Base-by-base conservation (phyloP, 2,113 vertebrate genomes). In the Electrona antarctica region DNA sequence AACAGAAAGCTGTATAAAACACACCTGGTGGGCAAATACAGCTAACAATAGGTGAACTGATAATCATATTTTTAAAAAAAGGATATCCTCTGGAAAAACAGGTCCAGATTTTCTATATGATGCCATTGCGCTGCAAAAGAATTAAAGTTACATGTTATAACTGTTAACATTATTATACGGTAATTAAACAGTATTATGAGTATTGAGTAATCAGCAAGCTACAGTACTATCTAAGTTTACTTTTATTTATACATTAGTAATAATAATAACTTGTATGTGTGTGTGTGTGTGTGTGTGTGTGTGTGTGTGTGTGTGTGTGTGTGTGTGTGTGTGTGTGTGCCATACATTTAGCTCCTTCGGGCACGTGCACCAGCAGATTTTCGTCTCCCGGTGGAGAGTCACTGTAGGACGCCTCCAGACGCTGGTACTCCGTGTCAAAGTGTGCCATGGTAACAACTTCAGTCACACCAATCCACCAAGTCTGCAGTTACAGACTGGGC, bases 11-110 rank as follows among this genome's bases (percentile, higher is more conserved):
- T 57, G 55, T 21, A 57, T 41, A 45, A 9, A 59, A 2, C 2
- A 55, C 6, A 3, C 4, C 5, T 54, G 52, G 12, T 12, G 10
- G 10, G 12, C 7, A 54, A 54, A 12, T 54, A n/a, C 52, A 54
- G 14, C 54, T 14, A 9, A 14, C n/a, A n/a, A 56, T 11, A 41
- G 33, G 33, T 41, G 33, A 41, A 41, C 7, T 8, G 14, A 5
- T 15, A 57, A 9, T 29, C 9, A 29, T 29, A 10, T 7, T 3
- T 29, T 7, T 59, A 10, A 48, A 91, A 48, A 91, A 96, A 98
- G 97, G 97, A 99, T 99, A 99, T 98, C 89, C 97, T 95, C 91
- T 98, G 97, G 90, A 99, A 99, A 86, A 99, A 99, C 66, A 99
- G 94, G 79, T 99, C 97, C 85, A 99, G 90, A 86, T 99, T 99